Percentiles rank a stretch among this genome's conserved stretches.
Conservation (phyloP, 2,113 vertebrate genomes). For the Sarotherodon lohbergeri region DNA sequence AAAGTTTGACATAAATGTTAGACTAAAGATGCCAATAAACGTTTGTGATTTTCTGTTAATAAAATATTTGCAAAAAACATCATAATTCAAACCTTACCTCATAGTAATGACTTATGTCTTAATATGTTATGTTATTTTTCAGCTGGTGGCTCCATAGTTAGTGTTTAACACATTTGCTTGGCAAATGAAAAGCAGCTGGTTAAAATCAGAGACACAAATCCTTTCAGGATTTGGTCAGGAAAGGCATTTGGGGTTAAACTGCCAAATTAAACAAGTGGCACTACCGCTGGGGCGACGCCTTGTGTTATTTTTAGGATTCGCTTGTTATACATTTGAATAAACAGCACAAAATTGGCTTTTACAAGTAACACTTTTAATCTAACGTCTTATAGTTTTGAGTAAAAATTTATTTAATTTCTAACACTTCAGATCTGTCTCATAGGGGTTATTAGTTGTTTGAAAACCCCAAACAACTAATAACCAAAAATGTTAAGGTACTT, state of each 20-base stretch:
- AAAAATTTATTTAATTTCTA: not conserved
- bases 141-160: not conserved
- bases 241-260: too few species aligned
- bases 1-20: not conserved
- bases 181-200: not conserved
- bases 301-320: too few species aligned
- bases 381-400: not conserved
- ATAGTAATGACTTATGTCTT: not conserved
- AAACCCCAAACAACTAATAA: not conserved
- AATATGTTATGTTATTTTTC: not conserved
- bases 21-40: not conserved
- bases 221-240: not conserved
- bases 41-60: not conserved
- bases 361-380: not conserved
- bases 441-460: too few species aligned
- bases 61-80: not conserved
- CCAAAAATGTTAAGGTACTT: not conserved
- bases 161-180: not conserved
- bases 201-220: not conserved
- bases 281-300: too few species aligned
- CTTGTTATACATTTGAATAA: not conserved
- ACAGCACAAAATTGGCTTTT: not conserved
- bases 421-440: not conserved
- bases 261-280: too few species aligned
- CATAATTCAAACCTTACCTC: not conserved